Conservation (phyloP, 2,113 vertebrate genomes). For the Columba livia region DNA sequence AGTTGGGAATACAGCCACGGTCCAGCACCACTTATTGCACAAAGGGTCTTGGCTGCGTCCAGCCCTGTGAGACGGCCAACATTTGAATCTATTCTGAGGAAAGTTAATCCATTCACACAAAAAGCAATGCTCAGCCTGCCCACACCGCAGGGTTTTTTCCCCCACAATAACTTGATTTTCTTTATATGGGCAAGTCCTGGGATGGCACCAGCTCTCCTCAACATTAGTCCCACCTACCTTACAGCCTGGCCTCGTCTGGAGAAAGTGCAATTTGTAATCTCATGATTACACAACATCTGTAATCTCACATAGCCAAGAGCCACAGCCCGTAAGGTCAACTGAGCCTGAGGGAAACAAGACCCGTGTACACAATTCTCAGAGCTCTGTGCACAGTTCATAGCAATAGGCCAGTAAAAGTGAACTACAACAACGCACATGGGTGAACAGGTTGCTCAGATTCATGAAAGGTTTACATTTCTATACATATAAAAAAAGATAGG, state of each 20-base stretch:
- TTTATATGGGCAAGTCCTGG: not conserved
- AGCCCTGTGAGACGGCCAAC: not conserved
- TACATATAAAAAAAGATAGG: not conserved
- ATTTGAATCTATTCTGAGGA: not conserved
- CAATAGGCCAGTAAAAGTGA: not conserved
- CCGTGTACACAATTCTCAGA: not conserved
- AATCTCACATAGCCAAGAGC: not conserved
- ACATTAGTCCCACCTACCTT: not conserved
- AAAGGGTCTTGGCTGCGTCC: not conserved
- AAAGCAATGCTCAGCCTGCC: not conserved
- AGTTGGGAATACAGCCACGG: not conserved
- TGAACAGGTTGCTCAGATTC: not conserved
- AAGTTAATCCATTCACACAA: not conserved
- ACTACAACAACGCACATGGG: fast-evolving
- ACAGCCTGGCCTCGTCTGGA: not conserved
- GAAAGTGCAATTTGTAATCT: not conserved
- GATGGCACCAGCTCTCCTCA: not conserved
- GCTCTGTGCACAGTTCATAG: not conserved
- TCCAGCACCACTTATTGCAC: not conserved
- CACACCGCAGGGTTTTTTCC: too few species aligned
- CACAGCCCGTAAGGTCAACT: too few species aligned
- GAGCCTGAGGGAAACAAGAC: not conserved
- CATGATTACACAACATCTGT: not conserved
- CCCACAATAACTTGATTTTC: not conserved
- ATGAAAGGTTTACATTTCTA: not conserved